phyloP scores from a whole-genome alignment of 2,797 vertebrate genomes.

The Orientallactaga sibirica region DNA sequence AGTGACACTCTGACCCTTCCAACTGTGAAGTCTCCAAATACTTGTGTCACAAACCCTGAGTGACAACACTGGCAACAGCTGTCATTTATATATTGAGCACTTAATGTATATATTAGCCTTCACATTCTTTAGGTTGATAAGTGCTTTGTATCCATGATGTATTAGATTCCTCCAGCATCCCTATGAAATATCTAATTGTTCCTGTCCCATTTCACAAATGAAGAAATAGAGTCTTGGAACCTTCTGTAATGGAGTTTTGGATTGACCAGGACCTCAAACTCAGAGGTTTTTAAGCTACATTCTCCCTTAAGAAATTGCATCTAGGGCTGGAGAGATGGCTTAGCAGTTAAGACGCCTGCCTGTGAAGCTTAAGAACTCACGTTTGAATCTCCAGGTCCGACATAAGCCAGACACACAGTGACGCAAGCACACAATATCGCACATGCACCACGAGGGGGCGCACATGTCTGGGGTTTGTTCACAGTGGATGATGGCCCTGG shows the following conservation, averaged over 20 bases:
- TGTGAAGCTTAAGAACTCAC: too few species aligned
- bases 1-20: neutral
- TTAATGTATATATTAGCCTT: neutral
- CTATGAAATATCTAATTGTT: neutral
- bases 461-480: too few species aligned
- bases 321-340: neutral
- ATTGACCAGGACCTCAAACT: neutral
- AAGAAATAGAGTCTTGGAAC: constrained; percentile 21
- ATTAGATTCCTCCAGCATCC: neutral
- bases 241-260: neutral
- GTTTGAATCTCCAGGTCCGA: too few species aligned
- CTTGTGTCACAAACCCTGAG: constrained; percentile 28
- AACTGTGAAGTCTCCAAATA: constrained; percentile 37
- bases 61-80: neutral
- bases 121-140: neutral
- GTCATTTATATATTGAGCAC: neutral
- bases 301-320: neutral
- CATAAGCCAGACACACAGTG: too few species aligned
- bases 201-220: constrained; percentile 1
- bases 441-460: too few species aligned
- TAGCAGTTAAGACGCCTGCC: too few species aligned
- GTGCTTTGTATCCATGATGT: neutral
- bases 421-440: too few species aligned
- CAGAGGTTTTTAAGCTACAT: neutral
- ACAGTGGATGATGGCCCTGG: too few species aligned